phyloP scores from a whole-genome alignment of 2,797 vertebrate species.

The Lateolabrax maculatus region DNA sequence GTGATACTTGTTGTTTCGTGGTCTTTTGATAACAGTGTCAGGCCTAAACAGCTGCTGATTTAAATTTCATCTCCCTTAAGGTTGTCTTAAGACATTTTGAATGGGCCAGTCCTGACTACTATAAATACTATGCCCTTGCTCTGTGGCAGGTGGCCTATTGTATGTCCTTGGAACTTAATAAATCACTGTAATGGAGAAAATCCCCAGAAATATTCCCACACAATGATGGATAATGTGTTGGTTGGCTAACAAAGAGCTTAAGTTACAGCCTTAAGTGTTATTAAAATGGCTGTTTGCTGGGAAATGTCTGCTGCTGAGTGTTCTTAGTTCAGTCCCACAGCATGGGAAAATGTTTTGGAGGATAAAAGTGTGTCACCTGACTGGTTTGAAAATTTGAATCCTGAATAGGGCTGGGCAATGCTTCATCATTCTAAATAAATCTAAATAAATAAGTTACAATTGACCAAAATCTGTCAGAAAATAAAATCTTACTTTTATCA shows the following conservation, averaged over 20 bases:
- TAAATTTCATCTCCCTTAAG: not conserved
- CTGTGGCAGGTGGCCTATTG: constrained; percentile 24
- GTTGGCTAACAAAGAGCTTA: constrained; percentile 48
- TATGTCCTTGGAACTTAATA: constrained; percentile 43
- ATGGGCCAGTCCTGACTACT: not conserved
- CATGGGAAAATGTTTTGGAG: not conserved
- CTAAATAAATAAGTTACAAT: not conserved
- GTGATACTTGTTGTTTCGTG: not conserved
- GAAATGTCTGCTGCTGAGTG: constrained; percentile 8
- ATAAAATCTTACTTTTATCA: not conserved
- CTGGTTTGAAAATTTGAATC: constrained; percentile 12
- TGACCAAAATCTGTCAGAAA: not conserved
- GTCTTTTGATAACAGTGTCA: not conserved
- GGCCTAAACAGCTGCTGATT: not conserved
- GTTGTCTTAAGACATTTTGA: constrained; percentile 2
- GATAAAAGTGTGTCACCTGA: not conserved
- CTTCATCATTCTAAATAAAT: not conserved
- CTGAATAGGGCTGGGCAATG: too few relatives aligned
- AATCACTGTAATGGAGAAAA: constrained; percentile 46
- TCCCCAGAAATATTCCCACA: constrained; percentile 12
- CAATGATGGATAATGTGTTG: constrained; percentile 15
- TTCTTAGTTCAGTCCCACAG: constrained; percentile 3
- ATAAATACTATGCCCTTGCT: constrained; percentile 3
- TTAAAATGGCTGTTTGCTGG: constrained; percentile 33
- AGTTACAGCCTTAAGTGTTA: constrained; percentile 33